phyloP scores from a whole-genome alignment of 1,140 invertebrate genomes.

The Paramacrobiotus metropolitanus region DNA sequence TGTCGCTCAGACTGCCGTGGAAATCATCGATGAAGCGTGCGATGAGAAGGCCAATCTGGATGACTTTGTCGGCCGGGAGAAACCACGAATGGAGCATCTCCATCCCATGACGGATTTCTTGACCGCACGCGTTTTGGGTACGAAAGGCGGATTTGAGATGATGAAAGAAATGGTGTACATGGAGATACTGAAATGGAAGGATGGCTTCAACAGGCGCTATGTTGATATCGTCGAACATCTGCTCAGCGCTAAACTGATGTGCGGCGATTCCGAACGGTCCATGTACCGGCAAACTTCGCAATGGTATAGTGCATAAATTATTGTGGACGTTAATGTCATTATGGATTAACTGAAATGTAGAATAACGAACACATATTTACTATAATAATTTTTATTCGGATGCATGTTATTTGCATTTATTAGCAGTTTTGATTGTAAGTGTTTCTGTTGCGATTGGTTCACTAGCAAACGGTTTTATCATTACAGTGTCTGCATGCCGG shows the following conservation, averaged over 20 bases:
- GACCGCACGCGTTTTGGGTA: background rate
- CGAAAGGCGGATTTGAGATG: background rate
- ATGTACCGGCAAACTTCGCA: too few relatives aligned
- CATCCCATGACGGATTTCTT: background rate
- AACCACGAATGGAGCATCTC: background rate
- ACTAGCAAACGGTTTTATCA: too few relatives aligned
- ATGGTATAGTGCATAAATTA: too few relatives aligned
- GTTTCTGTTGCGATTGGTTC: too few relatives aligned
- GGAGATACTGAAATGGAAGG: background rate
- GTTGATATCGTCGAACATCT: background rate
- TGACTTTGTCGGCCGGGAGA: background rate
- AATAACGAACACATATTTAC: too few relatives aligned
- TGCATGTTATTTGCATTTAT: too few relatives aligned
- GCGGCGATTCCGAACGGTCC: too few relatives aligned
- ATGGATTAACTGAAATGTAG: too few relatives aligned
- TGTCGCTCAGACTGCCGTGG: background rate
- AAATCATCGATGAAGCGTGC: background rate
- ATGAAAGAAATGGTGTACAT: background rate
- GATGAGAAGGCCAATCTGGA: constrained; percentile 1
- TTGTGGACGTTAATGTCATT: too few relatives aligned
- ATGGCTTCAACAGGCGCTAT: background rate
- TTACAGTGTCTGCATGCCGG: too few relatives aligned
- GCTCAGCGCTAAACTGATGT: background rate
- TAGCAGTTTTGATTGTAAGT: too few relatives aligned
- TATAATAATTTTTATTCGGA: too few relatives aligned